Conservation (phyloP, 2,797 vertebrate genomes). For the Gymnodraco acuticeps region DNA sequence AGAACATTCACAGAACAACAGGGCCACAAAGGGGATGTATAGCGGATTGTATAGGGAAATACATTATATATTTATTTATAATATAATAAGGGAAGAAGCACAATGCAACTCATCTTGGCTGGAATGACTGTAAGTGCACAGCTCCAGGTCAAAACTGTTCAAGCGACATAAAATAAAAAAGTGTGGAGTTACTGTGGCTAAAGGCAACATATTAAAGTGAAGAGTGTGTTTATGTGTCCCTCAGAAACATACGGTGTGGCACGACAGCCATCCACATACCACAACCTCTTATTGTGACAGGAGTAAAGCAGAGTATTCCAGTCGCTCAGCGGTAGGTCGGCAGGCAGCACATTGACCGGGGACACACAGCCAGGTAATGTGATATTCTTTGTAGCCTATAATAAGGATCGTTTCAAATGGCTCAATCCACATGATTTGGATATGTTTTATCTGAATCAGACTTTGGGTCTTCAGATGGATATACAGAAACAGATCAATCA, state of each 20-base stretch:
- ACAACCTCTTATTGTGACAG: not conserved
- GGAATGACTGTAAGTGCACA: not conserved
- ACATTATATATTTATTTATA: not conserved
- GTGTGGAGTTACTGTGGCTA: constrained; percentile 10
- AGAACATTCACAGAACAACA: not conserved
- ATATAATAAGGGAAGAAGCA: constrained; percentile 20
- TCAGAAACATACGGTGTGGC: not conserved
- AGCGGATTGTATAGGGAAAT: not conserved
- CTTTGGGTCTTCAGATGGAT: not conserved
- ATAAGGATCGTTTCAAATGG: not conserved
- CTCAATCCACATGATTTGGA: not conserved
- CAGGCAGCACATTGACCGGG: not conserved
- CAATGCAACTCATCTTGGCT: not conserved
- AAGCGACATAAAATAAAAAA: constrained; percentile 13
- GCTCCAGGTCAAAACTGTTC: constrained; percentile 21
- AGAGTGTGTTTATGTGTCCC: constrained; percentile 9
- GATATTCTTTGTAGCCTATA: too few relatives aligned
- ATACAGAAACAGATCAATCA: not conserved
- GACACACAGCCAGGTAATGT: not conserved
- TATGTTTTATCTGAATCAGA: not conserved
- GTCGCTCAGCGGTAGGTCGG: not conserved
- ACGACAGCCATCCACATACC: not conserved
- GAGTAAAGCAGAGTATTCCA: not conserved
- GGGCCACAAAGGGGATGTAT: not conserved
- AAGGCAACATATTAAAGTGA: constrained; percentile 6